Evolutionary conservation across 2,888 invertebrate species (phyloP), one percentile per base, ranked within the genome.

Genomic region (Reticulitermes lucifugus): DNA sequence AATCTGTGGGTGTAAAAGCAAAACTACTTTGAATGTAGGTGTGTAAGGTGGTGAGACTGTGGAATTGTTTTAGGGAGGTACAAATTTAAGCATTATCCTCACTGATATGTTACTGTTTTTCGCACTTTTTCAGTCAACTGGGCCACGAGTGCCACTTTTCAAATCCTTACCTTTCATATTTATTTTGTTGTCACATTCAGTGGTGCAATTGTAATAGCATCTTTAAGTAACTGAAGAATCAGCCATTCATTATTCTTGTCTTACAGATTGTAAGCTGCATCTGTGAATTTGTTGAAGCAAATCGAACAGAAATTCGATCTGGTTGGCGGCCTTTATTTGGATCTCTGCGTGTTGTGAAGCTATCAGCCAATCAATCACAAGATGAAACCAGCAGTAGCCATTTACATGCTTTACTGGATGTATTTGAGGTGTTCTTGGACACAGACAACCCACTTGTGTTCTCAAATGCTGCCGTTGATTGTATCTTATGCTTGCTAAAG

Each of bases 321-420:
- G 99, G 99, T 0, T 99, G 99, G 99, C 93, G 98, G 84, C 98
- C 99, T 0, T 91, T 99, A 2, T 99, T 99, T 90, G 98, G 98
- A 21, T 98, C 98, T 0, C 91, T 99, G 75, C 94, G 98, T 35
- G 97, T 98, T 77, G 98, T 98, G 0, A 86, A 93, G 91, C 88
- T 89, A 25, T 60, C 87, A 51, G 25, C 85, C 43, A 46, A 77
- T 83, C 73, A 84, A 29, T 81, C 84, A 79, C 83, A 86, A 71
- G 81, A 60, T 60, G 86, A 85, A 2, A 85, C 79, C 65, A 83
- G 84, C 10, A 83, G 73, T n/a, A 95, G 95, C 88, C 94, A 94
- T 89, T 94, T 95, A 41, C 93, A 94, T 0, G 95, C 95, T 0
- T 94, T 97, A 86, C 91, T 96, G 84, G 99, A 99, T 90, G 98